Conservation (phyloP, 2,113 vertebrate genomes). For the Chamaetylas fuelleborni region DNA sequence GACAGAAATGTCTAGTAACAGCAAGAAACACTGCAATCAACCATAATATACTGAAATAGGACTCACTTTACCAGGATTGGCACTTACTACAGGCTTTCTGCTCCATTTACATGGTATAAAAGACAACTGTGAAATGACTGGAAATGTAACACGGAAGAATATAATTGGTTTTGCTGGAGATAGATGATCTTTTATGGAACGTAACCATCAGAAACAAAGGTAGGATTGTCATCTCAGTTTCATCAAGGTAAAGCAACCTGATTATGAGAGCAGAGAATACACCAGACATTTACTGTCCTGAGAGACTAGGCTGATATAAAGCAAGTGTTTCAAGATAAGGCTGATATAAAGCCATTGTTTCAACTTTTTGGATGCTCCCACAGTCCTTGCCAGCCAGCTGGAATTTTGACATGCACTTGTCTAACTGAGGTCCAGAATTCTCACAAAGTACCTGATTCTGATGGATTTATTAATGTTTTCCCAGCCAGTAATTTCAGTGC, state of each 20-base stretch:
- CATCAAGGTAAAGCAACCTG: neutral
- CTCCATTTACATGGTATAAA: neutral
- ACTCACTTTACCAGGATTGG: neutral
- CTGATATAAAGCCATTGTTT: neutral
- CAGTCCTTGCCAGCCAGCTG: neutral
- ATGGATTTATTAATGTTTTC: neutral
- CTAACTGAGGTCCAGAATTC: neutral
- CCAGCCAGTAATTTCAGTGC: neutral
- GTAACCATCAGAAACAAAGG: neutral
- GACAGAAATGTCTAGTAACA: neutral
- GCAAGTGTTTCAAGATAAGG: neutral
- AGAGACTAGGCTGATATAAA: neutral
- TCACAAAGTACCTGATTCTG: neutral
- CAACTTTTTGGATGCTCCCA: neutral
- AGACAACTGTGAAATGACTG: neutral
- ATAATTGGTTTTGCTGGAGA: neutral
- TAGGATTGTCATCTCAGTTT: neutral
- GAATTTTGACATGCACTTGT: neutral
- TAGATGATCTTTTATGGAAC: neutral
- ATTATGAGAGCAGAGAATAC: neutral
- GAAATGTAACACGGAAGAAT: constrained; percentile 1
- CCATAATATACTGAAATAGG: neutral
- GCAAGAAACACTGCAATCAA: neutral
- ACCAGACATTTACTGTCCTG: neutral
- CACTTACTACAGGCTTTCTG: neutral